Conservation (phyloP, 2,113 vertebrate species). For the Cranoglanis bouderius region DNA sequence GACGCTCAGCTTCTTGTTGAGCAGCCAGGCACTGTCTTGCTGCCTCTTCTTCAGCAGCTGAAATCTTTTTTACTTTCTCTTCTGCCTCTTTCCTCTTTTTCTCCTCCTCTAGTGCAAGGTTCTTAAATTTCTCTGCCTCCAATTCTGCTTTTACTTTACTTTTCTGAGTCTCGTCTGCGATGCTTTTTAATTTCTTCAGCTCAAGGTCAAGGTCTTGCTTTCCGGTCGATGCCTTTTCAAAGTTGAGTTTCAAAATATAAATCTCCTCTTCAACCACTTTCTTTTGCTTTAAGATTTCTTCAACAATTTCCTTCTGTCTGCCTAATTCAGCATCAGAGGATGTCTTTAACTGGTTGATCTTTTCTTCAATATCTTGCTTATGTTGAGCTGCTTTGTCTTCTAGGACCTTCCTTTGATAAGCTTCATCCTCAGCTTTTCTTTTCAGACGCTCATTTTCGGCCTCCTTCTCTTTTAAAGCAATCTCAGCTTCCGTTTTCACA, state of each 20-base stretch:
- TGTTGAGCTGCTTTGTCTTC: slow-evolving; percentile 92
- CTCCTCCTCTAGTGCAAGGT: slow-evolving; percentile 83
- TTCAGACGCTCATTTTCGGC: slow-evolving; percentile 92
- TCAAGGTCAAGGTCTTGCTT: slow-evolving; percentile 88
- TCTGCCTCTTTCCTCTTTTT: slow-evolving; percentile 86
- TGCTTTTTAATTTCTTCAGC: slow-evolving; percentile 81
- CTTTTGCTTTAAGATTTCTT: slow-evolving; percentile 87
- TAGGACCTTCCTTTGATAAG: slow-evolving; percentile 87
- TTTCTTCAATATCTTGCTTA: slow-evolving; percentile 91
- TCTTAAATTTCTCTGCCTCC: slow-evolving; percentile 84
- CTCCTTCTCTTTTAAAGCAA: slow-evolving; percentile 92
- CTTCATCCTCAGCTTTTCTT: slow-evolving; percentile 90
- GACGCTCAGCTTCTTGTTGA: slow-evolving; percentile 86
- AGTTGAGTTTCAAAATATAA: slow-evolving; percentile 82
- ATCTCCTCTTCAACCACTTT: slow-evolving; percentile 93
- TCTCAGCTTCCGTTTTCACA: slow-evolving; percentile 89
- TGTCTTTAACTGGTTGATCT: slow-evolving; percentile 84
- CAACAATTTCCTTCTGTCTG: slow-evolving; percentile 85
- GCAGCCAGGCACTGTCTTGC: slow-evolving; percentile 84
- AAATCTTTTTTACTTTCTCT: slow-evolving; percentile 85
- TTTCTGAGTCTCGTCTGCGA: slow-evolving; percentile 82
- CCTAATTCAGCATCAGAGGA: slow-evolving; percentile 83
- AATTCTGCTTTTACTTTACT: slow-evolving; percentile 85
- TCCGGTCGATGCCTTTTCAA: slow-evolving; percentile 84
- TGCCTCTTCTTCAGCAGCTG: slow-evolving; percentile 86